Evolutionary conservation across 2,797 vertebrate genomes (phyloP).

Genomic region (Gymnoscopelus braueri): DNA sequence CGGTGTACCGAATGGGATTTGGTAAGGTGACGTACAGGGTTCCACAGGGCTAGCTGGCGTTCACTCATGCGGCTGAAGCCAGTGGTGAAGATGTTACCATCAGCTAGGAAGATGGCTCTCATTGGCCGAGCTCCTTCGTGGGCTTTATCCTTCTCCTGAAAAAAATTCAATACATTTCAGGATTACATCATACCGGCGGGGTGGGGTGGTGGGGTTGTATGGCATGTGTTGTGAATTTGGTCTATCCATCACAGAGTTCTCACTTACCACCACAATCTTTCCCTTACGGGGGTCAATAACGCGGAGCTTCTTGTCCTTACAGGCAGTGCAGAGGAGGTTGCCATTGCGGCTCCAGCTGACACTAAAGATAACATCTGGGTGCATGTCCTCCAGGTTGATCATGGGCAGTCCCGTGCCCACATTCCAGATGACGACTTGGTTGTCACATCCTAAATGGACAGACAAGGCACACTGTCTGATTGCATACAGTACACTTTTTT

Average conservation of each 20-base stretch:
- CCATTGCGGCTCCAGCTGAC: slow-evolving; percentile 96
- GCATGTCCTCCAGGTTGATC: slow-evolving; percentile 95
- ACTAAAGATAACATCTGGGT: slow-evolving; percentile 95
- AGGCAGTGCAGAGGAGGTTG: slow-evolving; percentile 94
- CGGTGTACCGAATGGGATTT: slow-evolving; percentile 4
- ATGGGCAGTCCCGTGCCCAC: slow-evolving; percentile 94
- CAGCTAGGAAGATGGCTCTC: slow-evolving; percentile 94
- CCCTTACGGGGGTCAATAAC: slow-evolving; percentile 95
- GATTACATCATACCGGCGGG: neutral
- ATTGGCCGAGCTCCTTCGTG: slow-evolving; percentile 96
- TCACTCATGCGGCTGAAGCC: slow-evolving; percentile 99
- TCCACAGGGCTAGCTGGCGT: slow-evolving; percentile 97
- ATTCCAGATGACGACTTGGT: slow-evolving; percentile 95
- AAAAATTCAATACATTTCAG: slow-evolving; percentile 44
- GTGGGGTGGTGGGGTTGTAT: too few species aligned
- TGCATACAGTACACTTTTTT: slow-evolving; percentile 2
- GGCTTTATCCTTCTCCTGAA: slow-evolving; percentile 96
- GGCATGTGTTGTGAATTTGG: too few species aligned
- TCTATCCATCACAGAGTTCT: slow-evolving; percentile 5
- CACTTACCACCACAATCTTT: slow-evolving; percentile 89
- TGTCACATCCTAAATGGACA: slow-evolving; percentile 89
- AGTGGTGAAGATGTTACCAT: slow-evolving; percentile 97
- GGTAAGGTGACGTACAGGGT: slow-evolving; percentile 82
- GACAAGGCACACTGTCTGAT: slow-evolving; percentile 37
- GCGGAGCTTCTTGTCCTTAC: slow-evolving; percentile 97